phyloP scores from a whole-genome alignment of 2,797 vertebrate species.

The Acanthurus lineatus region DNA sequence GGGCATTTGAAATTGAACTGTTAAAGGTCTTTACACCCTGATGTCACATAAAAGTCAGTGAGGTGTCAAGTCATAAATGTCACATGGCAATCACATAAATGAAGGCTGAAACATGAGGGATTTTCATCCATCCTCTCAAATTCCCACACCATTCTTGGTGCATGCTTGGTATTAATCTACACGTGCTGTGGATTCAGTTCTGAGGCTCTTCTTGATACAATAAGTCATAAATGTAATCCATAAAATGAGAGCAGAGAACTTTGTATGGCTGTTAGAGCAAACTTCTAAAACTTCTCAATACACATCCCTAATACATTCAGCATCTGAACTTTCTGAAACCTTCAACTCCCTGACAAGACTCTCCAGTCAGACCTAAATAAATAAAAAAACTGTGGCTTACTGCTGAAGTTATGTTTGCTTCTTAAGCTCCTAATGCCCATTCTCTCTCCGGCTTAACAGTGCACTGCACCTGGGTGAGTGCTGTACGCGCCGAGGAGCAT shows the following conservation, averaged over 20 bases:
- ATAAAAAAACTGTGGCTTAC: neutral
- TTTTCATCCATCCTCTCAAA: neutral
- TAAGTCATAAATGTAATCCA: neutral
- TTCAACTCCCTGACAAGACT: neutral
- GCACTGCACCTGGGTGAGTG: conserved; percentile 58
- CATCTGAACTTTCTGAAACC: neutral
- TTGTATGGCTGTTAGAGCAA: neutral
- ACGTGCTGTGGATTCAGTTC: neutral
- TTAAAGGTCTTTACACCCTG: neutral
- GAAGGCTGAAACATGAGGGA: neutral
- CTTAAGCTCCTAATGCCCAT: conserved; percentile 45
- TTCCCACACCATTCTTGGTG: neutral
- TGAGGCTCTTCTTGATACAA: neutral
- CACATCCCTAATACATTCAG: neutral
- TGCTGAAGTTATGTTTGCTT: conserved; percentile 42
- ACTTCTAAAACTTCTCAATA: conserved; percentile 9
- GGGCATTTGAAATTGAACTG: neutral
- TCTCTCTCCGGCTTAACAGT: conserved; percentile 54
- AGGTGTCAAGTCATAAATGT: conserved; percentile 6
- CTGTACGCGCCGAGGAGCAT: conserved; percentile 65
- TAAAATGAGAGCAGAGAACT: neutral
- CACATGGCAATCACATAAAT: neutral
- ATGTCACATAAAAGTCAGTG: neutral
- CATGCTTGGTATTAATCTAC: neutral
- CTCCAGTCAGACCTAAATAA: conserved; percentile 13